Conservation (phyloP, 2,888 invertebrate species). For the Phragmatobia fuliginosa region DNA sequence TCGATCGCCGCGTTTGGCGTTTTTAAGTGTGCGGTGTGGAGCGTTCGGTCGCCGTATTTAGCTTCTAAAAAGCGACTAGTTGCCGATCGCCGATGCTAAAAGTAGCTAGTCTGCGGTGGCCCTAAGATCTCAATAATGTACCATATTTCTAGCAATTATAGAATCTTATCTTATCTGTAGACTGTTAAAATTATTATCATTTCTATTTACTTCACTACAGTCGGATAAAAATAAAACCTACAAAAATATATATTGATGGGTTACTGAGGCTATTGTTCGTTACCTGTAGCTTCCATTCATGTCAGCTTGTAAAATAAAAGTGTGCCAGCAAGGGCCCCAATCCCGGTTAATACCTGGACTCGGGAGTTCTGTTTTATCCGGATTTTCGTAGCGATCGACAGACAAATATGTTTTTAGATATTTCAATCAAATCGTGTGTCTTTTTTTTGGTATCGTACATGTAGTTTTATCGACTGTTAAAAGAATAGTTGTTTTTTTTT, state of each 20-base stretch:
- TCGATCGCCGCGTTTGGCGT: too few species aligned
- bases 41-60: too few species aligned
- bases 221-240: neutral
- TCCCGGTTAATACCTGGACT: constrained; percentile 5
- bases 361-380: constrained; percentile 3
- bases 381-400: neutral
- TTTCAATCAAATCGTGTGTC: constrained; percentile 1
- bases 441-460: neutral
- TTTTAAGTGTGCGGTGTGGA: too few species aligned
- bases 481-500: too few species aligned
- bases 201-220: too few species aligned
- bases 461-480: neutral
- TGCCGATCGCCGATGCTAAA: too few species aligned
- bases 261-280: neutral
- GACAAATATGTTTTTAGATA: neutral
- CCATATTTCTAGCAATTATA: too few species aligned
- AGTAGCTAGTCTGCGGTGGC: too few species aligned
- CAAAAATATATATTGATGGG: neutral
- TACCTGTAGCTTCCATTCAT: constrained; percentile 12
- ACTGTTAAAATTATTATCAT: too few species aligned
- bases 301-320: constrained; percentile 7
- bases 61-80: too few species aligned
- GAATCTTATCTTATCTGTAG: too few species aligned
- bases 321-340: neutral
- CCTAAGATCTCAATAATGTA: too few species aligned